These are phyloP conservation scores for Darevskia mixta DNA, from an alignment of 2,797 vertebrate species.

Conservation along the genomic window DNA sequence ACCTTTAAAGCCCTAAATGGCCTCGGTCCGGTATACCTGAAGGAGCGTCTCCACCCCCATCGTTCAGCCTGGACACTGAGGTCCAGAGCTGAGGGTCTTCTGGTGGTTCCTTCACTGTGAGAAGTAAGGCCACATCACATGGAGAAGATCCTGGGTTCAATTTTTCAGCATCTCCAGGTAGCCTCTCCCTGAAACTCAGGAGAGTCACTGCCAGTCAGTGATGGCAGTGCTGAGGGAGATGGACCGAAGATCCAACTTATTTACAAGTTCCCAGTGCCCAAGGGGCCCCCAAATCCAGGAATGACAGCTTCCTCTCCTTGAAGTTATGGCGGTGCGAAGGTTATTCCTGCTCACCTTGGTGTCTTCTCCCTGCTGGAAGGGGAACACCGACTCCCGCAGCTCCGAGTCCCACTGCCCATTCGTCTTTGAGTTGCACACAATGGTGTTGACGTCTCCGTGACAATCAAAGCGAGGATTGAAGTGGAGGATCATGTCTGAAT, in stretches of 20 bases:
- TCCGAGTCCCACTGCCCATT: conserved; percentile 74
- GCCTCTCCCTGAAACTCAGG: not conserved
- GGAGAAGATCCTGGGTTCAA: not conserved
- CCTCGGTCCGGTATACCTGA: too few relatives aligned
- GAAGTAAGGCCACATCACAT: too few relatives aligned
- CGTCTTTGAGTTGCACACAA: conserved; percentile 79
- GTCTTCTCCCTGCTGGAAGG: conserved; percentile 75
- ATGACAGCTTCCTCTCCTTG: not conserved
- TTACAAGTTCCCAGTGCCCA: not conserved
- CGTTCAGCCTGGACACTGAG: too few relatives aligned
- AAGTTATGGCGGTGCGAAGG: not conserved
- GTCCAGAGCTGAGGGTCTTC: too few relatives aligned
- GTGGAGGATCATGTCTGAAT: conserved; percentile 75
- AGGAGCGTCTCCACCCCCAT: too few relatives aligned
- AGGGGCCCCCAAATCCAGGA: too few relatives aligned
- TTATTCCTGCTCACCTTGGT: conserved; percentile 68
- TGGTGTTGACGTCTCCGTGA: conserved; percentile 70
- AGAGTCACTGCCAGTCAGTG: not conserved
- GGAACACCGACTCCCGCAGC: conserved; percentile 75
- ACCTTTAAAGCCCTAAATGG: too few relatives aligned
- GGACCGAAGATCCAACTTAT: not conserved
- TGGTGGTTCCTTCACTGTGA: too few relatives aligned
- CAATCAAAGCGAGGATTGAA: conserved; percentile 81
- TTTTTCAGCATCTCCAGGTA: not conserved
- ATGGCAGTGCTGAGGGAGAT: too few relatives aligned